Evolutionary conservation across 2,113 vertebrate species (phyloP).

Genomic region (Bubo bubo): DNA sequence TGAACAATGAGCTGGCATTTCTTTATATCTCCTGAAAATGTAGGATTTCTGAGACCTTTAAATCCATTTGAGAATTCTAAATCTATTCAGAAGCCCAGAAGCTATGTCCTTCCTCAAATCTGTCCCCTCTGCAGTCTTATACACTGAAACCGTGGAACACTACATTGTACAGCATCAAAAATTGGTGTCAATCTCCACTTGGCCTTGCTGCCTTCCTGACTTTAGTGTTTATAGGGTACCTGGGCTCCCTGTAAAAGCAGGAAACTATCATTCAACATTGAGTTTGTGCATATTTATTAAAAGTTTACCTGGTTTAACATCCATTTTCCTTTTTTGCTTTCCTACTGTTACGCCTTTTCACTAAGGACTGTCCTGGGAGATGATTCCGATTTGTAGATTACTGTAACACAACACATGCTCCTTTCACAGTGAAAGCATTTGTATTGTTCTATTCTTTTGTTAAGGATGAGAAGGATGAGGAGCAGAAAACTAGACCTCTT

Average conservation of each 20-base stretch:
- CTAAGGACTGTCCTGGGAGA: background rate
- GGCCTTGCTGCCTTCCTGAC: background rate
- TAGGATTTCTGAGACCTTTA: background rate
- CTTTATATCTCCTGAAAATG: background rate
- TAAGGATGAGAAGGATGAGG: background rate
- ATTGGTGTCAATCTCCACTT: background rate
- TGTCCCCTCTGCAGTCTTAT: background rate
- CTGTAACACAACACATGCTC: background rate
- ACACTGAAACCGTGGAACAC: background rate
- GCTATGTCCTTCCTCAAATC: background rate
- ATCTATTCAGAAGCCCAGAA: background rate
- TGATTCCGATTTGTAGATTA: background rate
- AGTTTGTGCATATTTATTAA: background rate
- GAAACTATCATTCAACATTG: background rate
- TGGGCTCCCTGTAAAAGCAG: background rate
- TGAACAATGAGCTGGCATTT: background rate
- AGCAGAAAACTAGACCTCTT: background rate
- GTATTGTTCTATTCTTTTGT: background rate
- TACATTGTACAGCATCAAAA: background rate
- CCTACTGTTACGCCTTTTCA: background rate
- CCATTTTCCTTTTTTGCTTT: background rate
- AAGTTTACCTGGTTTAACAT: background rate
- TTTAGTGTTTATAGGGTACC: rapidly evolving
- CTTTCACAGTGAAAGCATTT: background rate
- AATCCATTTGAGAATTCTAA: background rate